Evolutionary conservation across 2,113 vertebrate genomes (phyloP), one percentile per base, ranked within the genome.

Genomic region (Aegotheles bennettii): DNA sequence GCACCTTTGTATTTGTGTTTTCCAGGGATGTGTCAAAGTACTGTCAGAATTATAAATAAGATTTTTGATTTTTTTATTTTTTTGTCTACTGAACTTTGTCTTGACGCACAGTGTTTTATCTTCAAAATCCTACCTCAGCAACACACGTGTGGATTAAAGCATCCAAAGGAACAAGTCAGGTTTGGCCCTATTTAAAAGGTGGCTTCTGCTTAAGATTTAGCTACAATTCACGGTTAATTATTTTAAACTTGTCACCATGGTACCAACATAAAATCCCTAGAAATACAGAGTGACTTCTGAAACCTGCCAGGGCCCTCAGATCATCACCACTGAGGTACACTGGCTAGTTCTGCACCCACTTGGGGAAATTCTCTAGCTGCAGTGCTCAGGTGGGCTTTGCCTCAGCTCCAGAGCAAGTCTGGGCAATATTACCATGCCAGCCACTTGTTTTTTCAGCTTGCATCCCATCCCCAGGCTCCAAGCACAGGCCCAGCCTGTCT

Each of bases 301-400:
- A 78, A 64, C 42, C n/a, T 43, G 6, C 59, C 33, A 50, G 23
- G 54, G 18, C 35, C 75, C 59, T 77, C 42, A 5, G 33, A 43
- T 65, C 0, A 0, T 14, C 14, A 3, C 38, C 0, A 0, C 36
- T 38, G 59, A 60, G 81, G 36, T 43, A 43, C 35, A 4, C 14
- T 11, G 35, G 54, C 40, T 42, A 33, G 17, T 38, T 51, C 65
- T 53, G 36, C 40, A 35, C 24, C 51, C 3, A 2, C 61, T 45
- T 4, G 1, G n/a, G 57, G 29, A 59, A 59, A 67, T 54, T 36
- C 33, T 48, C 67, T 10, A 0, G 6, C 3, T 4, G 17, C 45
- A 21, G 36, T 8, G 28, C 38, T 65, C 69, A 20, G 50, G 7
- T 54, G 50, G 26, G 31, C 40, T 84, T 76, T 42, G 15, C 29